phyloP scores from a whole-genome alignment of 1,140 invertebrate species.

The Drosophila kohkoa region DNA sequence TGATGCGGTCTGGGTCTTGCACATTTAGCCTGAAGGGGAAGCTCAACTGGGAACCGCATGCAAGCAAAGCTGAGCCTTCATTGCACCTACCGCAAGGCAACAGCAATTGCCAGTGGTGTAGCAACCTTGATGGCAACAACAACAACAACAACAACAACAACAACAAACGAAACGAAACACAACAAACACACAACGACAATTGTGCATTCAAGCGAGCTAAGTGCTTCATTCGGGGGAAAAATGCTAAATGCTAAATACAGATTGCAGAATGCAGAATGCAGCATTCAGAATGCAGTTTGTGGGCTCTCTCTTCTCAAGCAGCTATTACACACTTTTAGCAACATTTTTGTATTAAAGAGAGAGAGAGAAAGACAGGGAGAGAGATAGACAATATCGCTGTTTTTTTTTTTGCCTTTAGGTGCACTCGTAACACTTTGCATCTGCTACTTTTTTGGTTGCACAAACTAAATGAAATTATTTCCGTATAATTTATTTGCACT shows the following conservation, averaged over 20 bases:
- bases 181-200: constrained; percentile 6
- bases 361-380: background rate
- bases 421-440: constrained; percentile 37
- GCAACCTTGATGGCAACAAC: constrained; percentile 18
- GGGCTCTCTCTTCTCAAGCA: constrained; percentile 27
- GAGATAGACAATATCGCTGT: background rate
- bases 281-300: constrained; percentile 29
- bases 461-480: constrained; percentile 80
- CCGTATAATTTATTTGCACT: constrained; percentile 80
- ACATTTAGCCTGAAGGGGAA: background rate
- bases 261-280: too few relatives aligned
- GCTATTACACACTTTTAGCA: constrained; percentile 46
- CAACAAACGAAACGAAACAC: background rate
- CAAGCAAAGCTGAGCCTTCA: constrained; percentile 1
- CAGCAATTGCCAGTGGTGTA: background rate
- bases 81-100: background rate
- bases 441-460: constrained; percentile 40
- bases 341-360: constrained; percentile 31
- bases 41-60: constrained; percentile 1
- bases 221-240: constrained; percentile 32
- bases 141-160: constrained; percentile 2
- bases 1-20: too few relatives aligned
- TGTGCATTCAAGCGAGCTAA: constrained; percentile 36
- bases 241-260: too few relatives aligned
- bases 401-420: background rate